Conservation (phyloP, 2,888 invertebrate species). For the Odontocerum albicorne region DNA sequence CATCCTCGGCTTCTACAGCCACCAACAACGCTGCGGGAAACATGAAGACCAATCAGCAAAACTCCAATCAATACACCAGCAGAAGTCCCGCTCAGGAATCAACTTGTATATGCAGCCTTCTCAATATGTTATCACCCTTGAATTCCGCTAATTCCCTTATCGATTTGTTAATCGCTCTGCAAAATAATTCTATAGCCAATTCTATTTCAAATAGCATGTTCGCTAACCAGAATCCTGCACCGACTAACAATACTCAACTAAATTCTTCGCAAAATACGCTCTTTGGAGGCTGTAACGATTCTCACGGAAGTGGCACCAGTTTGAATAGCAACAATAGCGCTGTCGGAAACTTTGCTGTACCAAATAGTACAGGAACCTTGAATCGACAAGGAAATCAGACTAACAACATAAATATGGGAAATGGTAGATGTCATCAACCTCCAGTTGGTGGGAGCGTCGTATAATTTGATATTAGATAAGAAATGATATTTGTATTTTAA, state of each 20-base stretch:
- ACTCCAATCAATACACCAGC: slow-evolving; percentile 43
- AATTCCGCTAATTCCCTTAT: slow-evolving; percentile 53
- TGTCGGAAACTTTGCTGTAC: slow-evolving; percentile 37
- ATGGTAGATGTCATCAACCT: slow-evolving; percentile 32
- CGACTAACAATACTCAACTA: slow-evolving; percentile 17
- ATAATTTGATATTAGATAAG: slow-evolving; percentile 19
- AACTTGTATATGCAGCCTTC: slow-evolving; percentile 55
- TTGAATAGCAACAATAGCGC: slow-evolving; percentile 39
- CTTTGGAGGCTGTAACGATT: slow-evolving; percentile 29
- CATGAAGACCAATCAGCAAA: slow-evolving; percentile 41
- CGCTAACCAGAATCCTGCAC: slow-evolving; percentile 20
- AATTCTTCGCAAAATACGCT: slow-evolving; percentile 26
- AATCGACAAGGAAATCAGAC: slow-evolving; percentile 32
- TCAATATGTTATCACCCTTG: slow-evolving; percentile 52
- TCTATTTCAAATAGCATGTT: slow-evolving; percentile 38
- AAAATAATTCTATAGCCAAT: slow-evolving; percentile 54
- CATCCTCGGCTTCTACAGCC: slow-evolving; percentile 42
- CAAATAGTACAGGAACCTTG: slow-evolving; percentile 43
- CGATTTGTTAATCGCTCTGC: slow-evolving; percentile 51
- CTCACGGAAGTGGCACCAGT: slow-evolving; percentile 40
- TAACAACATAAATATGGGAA: slow-evolving; percentile 37
- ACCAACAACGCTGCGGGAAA: slow-evolving; percentile 45
- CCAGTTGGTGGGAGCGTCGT: slow-evolving; percentile 31
- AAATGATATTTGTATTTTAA: background rate
- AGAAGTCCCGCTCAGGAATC: slow-evolving; percentile 18